Evolutionary conservation across 2,113 vertebrate genomes (phyloP), one percentile per base, ranked within the genome.

Genomic region (Egretta garzetta): DNA sequence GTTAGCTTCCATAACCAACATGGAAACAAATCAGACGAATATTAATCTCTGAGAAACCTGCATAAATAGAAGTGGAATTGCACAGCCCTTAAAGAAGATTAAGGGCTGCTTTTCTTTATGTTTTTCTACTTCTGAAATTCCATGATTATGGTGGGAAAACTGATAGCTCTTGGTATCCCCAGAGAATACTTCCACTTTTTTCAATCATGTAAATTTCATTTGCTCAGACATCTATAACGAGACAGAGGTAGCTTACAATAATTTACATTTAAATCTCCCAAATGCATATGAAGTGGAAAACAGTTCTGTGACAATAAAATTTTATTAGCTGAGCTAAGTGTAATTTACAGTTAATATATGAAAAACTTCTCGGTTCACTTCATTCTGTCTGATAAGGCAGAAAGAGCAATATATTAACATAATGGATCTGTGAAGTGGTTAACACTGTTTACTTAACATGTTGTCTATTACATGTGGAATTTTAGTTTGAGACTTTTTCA

Each of bases 181-280:
- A 83, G 93, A 86, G 94, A 96, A 83, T 81, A 85, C 28, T 91
- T 87, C 50, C 10, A 49, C 94, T 93, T 97, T 82, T 89, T 97
- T 87, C 55, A 94, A 62, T 96, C 72, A 95, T 82, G 63, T 92
- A 97, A 96, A 88, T 97, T 86, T 87, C 62, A 89, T 95, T 97
- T 96, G 33, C 50, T 90, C 89, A 96, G 72, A 95, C 62, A 66
- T 91, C 80, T 96, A 50, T 93, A 97, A 94, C 4, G 4, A 95
- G 73, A 73, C 62, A 95, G 89, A 97, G 70, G 79, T 83, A 92
- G 45, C 56, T 95, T 97, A 91, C 23, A 96, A 90, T 93, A 96
- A 96, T 97, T 97, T 97, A 73, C 55, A 96, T 96, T 98, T 97
- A 70, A 96, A 77, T 97, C 84, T 96, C 79, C 85, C 67, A 97